Evolutionary conservation across 2,888 invertebrate genomes (phyloP), one percentile per base, ranked within the genome.

Genomic region (Autographa gamma): DNA sequence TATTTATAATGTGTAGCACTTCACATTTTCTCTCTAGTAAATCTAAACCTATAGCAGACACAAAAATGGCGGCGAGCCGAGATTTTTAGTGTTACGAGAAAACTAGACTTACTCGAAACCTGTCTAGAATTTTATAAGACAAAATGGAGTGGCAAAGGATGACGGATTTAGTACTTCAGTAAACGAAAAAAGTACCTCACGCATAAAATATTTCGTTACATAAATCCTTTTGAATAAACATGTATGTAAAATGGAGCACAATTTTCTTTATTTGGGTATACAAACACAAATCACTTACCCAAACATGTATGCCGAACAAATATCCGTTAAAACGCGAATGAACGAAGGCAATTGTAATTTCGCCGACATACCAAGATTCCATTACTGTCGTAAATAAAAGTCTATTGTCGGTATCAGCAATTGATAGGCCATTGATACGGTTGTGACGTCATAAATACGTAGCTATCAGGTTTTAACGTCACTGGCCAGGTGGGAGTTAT

Each of bases 401-500:
- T 70, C 76, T 76, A 76, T 71, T 82, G 75, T 79, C 74, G 63
- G 63, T 70, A 74, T 71, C 67, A 69, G 60, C 76, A 79, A 85
- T 78, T 63, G 74, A 76, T 74, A 65, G 78, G 31, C 66, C 60
- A 60, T 79, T 80, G 73, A 76, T 74, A 71, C 79, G 71, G 79
- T 85, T 83, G 73, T 81, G 73, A 83, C 79, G 75, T 82, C 77
- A 75, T 83, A 82, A 85, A 86, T 85, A 25, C 25, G 25, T 25
- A 25, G 25, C 25, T 25, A 83, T 69, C 65, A 78, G 76, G 68
- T 74, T 77, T 71, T 71, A 61, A 65, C 73, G 66, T 70, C 77
- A 76, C 69, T 73, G 75, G 77, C 77, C 88, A 88, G 88, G 86
- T 89, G 88, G 87, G 77, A 73, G 81, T 75, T 81, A 86, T 85